Base-by-base conservation (phyloP, 2,888 invertebrate species). In the Aphrophora alni region DNA sequence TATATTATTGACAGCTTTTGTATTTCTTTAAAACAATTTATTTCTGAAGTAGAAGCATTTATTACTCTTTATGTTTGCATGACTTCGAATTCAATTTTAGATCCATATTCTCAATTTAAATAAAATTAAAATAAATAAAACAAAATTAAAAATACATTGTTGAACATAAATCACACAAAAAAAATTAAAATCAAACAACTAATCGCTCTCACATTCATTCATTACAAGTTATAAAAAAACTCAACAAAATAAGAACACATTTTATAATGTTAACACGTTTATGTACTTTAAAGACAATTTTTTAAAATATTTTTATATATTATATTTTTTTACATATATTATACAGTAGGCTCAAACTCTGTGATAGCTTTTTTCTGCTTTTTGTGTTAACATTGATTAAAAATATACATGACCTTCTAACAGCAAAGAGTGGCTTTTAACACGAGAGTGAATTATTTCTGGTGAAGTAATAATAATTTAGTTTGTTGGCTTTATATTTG, bases 361-460 rank as follows among this genome's bases (percentile, higher is more conserved):
- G 59, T 59, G 59, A 59, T 59, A 59, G 59, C 59, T 59, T 59
- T n/a, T n/a, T 44, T 21, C 59, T 59, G 59, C 59, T 59, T 59
- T 21, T 59, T 59, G 59, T 59, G 59, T 59, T 59, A 59, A 59
- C 59, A 59, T 21, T 59, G 59, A 21, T 59, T 59, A 21, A 59
- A 59, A 21, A 33, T 33, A 21, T 59, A 59, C 59, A 21, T 59
- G 59, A 59, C 21, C 21, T 59, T 59, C 59, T 59, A 59, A 59
- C 59, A 59, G 59, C 59, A 21, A 59, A 21, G 59, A 59, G 59
- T 59, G 59, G 59, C 59, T 59, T 59, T 59, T 59, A 59, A 59
- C 59, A 44, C 10, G 3, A 59, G 59, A 59, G 59, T 59, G 59
- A 21, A 21, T 59, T 59, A 59, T 59, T 59, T 59, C 10, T 59